Conservation (phyloP, 53 echinoderm and acorn worm genomes). For the Glandiceps talaboti region DNA sequence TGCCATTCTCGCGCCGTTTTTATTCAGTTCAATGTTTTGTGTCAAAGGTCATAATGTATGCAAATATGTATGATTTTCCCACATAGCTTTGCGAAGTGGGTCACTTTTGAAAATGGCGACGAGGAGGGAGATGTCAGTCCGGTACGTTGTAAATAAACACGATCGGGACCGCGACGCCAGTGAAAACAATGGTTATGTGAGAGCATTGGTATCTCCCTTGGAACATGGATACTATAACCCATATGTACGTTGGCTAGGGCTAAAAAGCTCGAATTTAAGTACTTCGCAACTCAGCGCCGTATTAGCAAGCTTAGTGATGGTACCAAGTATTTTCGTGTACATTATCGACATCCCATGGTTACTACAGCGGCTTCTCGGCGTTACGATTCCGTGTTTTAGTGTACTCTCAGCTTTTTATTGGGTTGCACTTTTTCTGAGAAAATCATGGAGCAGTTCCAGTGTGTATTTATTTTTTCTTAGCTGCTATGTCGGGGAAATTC, state of each 20-base stretch:
- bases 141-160: conserved; percentile 46
- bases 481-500: conserved; percentile 79
- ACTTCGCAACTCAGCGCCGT: conserved; percentile 42
- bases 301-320: conserved; percentile 34
- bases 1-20: not conserved
- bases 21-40: not conserved
- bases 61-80: not conserved
- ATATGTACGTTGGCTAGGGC: conserved; percentile 75
- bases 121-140: conserved; percentile 8
- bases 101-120: not conserved
- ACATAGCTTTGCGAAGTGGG: not conserved
- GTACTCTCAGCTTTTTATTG: conserved; percentile 94
- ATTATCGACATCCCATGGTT: conserved; percentile 62
- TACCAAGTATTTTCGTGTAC: conserved; percentile 49
- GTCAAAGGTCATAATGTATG: not conserved
- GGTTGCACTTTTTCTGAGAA: conserved; percentile 86
- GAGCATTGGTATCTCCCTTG: conserved; percentile 51
- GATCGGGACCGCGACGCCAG: conserved; percentile 47
- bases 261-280: conserved; percentile 59
- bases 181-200: conserved; percentile 92
- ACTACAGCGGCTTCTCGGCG: conserved; percentile 69
- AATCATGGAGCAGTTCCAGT: conserved; percentile 94
- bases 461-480: conserved; percentile 92
- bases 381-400: conserved; percentile 91
- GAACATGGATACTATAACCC: conserved; percentile 75